Percentiles rank a stretch among this genome's conserved stretches.
phyloP scores from a whole-genome alignment of 1,140 invertebrate species.

The Trichogramma pretiosum region DNA sequence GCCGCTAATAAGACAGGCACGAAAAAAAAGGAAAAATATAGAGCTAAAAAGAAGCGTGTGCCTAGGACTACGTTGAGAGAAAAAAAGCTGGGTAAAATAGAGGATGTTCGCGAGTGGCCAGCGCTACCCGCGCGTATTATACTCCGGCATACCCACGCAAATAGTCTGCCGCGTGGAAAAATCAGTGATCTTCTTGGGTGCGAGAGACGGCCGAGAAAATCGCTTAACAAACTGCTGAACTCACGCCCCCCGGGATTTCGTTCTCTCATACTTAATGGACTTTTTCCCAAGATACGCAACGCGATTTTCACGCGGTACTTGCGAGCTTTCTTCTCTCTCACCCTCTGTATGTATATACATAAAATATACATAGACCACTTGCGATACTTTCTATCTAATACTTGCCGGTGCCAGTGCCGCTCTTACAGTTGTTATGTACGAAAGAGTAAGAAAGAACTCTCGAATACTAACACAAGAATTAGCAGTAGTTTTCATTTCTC shows the following conservation, averaged over 20 bases:
- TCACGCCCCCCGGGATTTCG: slow-evolving; percentile 40
- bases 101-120: slow-evolving; percentile 21
- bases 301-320: slow-evolving; percentile 29
- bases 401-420: background rate
- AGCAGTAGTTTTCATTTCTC: too few species aligned
- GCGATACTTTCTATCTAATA: too few species aligned
- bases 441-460: too few species aligned
- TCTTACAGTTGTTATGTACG: background rate
- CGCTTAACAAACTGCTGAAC: slow-evolving; percentile 42
- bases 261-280: slow-evolving; percentile 40
- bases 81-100: background rate
- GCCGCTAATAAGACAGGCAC: slow-evolving; percentile 23
- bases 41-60: slow-evolving; percentile 16
- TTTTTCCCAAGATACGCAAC: slow-evolving; percentile 34
- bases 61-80: slow-evolving; percentile 16
- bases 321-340: too few species aligned
- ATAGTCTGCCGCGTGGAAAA: too few species aligned
- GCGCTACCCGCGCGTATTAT: too few species aligned
- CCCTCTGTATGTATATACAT: too few species aligned
- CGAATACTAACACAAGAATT: slow-evolving; percentile 3
- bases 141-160: too few species aligned
- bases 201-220: slow-evolving; percentile 3
- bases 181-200: too few species aligned
- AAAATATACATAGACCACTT: too few species aligned
- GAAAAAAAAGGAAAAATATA: slow-evolving; percentile 7